Conservation (phyloP, 2,888 invertebrate genomes). For the Limnephilus auricula region DNA sequence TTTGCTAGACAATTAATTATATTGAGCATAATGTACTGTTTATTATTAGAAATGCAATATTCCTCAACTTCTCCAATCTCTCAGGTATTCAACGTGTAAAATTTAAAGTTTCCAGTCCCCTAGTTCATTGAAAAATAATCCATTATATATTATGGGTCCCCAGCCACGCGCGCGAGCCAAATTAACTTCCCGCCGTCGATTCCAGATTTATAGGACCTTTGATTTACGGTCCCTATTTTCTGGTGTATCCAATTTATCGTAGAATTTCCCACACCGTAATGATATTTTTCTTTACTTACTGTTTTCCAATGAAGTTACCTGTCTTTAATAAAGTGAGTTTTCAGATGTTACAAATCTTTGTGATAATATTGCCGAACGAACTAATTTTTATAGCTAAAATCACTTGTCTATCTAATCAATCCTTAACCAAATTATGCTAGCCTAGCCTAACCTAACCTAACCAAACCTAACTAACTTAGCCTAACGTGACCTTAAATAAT, state of each 20-base stretch:
- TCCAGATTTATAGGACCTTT: slow-evolving; percentile 41
- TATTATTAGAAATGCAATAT: background rate
- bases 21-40: no score
- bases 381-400: background rate
- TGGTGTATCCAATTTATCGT: slow-evolving; percentile 30
- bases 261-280: background rate
- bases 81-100: background rate
- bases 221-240: slow-evolving; percentile 29
- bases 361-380: background rate
- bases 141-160: slow-evolving; percentile 2
- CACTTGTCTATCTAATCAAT: background rate
- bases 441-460: background rate
- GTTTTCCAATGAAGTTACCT: background rate
- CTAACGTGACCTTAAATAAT: background rate
- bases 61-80: background rate
- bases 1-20: background rate
- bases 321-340: background rate
- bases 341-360: background rate
- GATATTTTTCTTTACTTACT: background rate
- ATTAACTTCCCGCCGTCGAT: background rate
- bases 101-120: background rate
- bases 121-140: background rate
- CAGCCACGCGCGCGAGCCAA: background rate
- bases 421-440: background rate
- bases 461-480: background rate